Conservation (phyloP, 30 jellyfish, hydroid and myxozoan species). For the Aurelia sp. region DNA sequence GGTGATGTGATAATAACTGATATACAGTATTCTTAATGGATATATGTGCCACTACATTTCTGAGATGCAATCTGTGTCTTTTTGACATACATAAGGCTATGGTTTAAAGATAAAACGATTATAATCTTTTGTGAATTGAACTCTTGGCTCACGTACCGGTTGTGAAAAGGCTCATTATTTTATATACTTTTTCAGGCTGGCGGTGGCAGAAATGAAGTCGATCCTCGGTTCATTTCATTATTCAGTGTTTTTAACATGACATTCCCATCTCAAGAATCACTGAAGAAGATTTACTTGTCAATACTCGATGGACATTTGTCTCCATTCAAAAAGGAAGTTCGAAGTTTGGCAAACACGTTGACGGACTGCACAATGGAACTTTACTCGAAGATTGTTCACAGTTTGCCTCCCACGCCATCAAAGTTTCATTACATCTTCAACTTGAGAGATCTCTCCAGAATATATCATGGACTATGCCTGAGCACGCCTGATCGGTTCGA, state of each 20-base stretch:
- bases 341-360: slow-evolving; percentile 60
- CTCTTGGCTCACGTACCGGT: no score
- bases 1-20: no score
- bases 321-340: slow-evolving; percentile 88
- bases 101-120: no score
- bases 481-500: slow-evolving; percentile 96
- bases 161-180: no score
- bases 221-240: slow-evolving; percentile 91
- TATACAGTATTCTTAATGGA: no score
- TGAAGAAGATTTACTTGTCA: slow-evolving; percentile 86
- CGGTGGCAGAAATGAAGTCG: slow-evolving; percentile 99
- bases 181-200: slow-evolving; percentile 86
- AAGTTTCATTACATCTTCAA: slow-evolving; percentile 99
- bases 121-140: no score
- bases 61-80: no score
- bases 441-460: slow-evolving; percentile 95
- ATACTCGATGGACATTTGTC: slow-evolving; percentile 90
- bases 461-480: slow-evolving; percentile 96
- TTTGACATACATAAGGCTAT: no score
- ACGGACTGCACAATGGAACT: slow-evolving; percentile 92
- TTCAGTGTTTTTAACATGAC: slow-evolving; percentile 95
- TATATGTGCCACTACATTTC: no score
- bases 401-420: slow-evolving; percentile 99
- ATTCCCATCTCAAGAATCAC: slow-evolving; percentile 93
- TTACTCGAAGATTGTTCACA: slow-evolving; percentile 83